Base-by-base conservation (phyloP, 2,113 vertebrate genomes). In the Orycteropus afer region DNA sequence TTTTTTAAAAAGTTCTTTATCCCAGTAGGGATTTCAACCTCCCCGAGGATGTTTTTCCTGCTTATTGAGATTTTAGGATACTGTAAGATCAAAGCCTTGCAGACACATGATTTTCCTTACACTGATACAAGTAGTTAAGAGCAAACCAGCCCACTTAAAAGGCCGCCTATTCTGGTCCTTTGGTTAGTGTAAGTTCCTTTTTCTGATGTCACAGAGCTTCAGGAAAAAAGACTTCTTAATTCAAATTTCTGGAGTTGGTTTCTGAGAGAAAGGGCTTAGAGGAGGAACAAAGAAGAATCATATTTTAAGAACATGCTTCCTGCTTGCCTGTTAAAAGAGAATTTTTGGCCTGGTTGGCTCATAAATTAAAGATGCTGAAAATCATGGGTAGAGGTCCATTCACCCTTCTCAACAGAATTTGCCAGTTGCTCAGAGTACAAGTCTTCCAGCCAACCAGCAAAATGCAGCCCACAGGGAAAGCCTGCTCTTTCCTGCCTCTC, bases 211-310 rank as follows among this genome's bases (percentile, higher is more conserved):
- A 4, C 23, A 90, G 73, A 93, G 37, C 18, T 82, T 22, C 17
- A 86, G 47, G 47, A 82, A 86, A 89, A 89, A 14, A 61, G 42
- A 4, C 32, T 65, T 69, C 32, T 85, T 23, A 77, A 61, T 86
- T 84, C 51, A 95, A 81, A 77, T 86, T 91, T 89, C 74, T 84
- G 18, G 65, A 89, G 32, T 87, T 80, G 91, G 59, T 95, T 88
- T 95, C 45, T 78, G 74, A 90, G 37, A 77, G 74, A 71, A 90
- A 20, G 40, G 57, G 42, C 81, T 92, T 45, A 22, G 45, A 51
- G 27, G 73, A 13, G 5, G 82, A 59, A 42, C 55, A 61, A 76
- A 82, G 34, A 37, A 11, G 37, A 27, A 57, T 59, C 69, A 7
- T 49, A 74, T 81, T 92, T 81, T 86, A 78, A 94, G 42, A 71